A percentile compares a stretch with the other conserved stretches of the same genome.
phyloP scores from a whole-genome alignment of 2,888 invertebrate genomes.

The Esperia sulphurella region DNA sequence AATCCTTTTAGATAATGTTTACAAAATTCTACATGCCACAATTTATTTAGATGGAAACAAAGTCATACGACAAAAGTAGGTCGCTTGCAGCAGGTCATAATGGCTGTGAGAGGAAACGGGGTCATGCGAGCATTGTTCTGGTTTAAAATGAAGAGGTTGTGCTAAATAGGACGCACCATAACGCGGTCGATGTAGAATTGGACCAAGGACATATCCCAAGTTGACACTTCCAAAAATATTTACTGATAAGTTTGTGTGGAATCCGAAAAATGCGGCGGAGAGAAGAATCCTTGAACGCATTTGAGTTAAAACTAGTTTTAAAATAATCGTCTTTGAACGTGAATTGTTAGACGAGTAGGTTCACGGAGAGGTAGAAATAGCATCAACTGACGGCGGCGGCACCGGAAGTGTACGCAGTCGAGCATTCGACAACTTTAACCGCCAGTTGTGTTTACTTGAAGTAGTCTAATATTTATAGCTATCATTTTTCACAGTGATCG shows the following conservation, averaged over 20 bases:
- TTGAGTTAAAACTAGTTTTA: conserved; percentile 35
- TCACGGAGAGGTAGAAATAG: conserved; percentile 68
- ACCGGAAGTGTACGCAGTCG: conserved; percentile 62
- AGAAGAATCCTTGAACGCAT: conserved; percentile 31
- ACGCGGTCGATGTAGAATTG: conserved; percentile 27
- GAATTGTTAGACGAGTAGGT: conserved; percentile 51
- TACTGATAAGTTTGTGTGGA: background rate
- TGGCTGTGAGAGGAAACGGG: conserved; percentile 43
- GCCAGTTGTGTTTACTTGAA: background rate
- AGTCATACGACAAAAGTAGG: conserved; percentile 46
- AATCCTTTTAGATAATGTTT: background rate
- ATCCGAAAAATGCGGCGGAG: conserved; percentile 18
- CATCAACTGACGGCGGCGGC: conserved; percentile 52
- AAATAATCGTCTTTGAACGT: conserved; percentile 69
- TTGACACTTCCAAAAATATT: conserved; percentile 3
- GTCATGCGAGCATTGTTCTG: conserved; percentile 57
- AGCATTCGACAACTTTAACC: conserved; percentile 20
- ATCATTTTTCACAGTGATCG: too few relatives aligned
- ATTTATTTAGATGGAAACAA: conserved; percentile 12
- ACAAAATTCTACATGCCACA: background rate
- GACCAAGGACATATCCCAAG: conserved; percentile 21
- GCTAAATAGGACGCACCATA: conserved; percentile 45
- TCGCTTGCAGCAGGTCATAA: conserved; percentile 46
- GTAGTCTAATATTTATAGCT: too few relatives aligned
- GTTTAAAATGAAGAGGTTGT: conserved; percentile 35